phyloP scores from a whole-genome alignment of 2,113 vertebrate species.

The Odontesthes bonariensis region DNA sequence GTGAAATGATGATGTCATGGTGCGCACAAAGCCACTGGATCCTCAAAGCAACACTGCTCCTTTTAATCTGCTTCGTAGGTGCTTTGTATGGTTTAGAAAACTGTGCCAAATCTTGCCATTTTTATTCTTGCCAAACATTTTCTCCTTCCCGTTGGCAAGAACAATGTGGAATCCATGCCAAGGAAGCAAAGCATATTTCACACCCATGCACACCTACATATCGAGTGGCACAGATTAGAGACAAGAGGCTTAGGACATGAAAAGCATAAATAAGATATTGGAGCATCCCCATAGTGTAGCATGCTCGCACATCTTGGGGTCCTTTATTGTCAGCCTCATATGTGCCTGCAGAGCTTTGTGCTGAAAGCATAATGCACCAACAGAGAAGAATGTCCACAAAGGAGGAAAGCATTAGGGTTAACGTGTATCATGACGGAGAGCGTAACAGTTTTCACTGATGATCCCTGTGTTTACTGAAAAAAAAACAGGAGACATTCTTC shows the following conservation, averaged over 20 bases:
- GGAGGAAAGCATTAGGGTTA: background rate
- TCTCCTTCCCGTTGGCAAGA: constrained; percentile 63
- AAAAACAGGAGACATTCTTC: background rate
- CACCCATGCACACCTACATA: constrained; percentile 74
- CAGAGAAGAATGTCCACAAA: constrained; percentile 24
- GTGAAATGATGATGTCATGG: constrained; percentile 55
- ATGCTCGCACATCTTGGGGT: constrained; percentile 20
- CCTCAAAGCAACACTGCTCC: constrained; percentile 40
- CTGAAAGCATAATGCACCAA: constrained; percentile 31
- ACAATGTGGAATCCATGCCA: constrained; percentile 58
- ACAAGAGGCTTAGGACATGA: constrained; percentile 73
- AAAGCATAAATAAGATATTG: constrained; percentile 71
- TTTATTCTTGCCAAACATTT: constrained; percentile 19
- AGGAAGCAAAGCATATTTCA: constrained; percentile 71
- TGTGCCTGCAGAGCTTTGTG: constrained; percentile 47
- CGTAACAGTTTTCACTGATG: constrained; percentile 17
- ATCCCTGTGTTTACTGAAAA: constrained; percentile 5
- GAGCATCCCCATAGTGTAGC: constrained; percentile 48
- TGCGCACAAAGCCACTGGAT: constrained; percentile 29
- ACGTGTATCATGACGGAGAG: constrained; percentile 7
- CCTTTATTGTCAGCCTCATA: constrained; percentile 43
- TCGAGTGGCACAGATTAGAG: constrained; percentile 70
- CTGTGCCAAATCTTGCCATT: constrained; percentile 44
- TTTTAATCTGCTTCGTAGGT: constrained; percentile 49
- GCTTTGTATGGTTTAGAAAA: constrained; percentile 32